phyloP scores from a whole-genome alignment of 2,113 vertebrate species.

The Mobula birostris region DNA sequence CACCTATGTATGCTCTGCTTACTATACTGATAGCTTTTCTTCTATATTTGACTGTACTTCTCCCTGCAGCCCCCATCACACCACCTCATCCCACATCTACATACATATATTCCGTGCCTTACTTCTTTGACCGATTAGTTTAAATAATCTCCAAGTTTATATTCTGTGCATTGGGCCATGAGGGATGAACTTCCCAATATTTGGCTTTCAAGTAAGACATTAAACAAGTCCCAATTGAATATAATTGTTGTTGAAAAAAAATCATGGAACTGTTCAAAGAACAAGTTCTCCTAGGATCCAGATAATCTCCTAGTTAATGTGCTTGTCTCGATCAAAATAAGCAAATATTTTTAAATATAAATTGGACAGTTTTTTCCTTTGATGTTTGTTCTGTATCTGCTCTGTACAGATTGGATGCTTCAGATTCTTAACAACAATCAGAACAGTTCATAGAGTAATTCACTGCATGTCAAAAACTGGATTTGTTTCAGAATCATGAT shows the following conservation, averaged over 20 bases:
- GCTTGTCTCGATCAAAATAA: neutral
- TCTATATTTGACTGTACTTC: too few relatives aligned
- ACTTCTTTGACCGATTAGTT: too few relatives aligned
- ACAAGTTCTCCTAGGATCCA: too few relatives aligned
- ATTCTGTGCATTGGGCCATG: too few relatives aligned
- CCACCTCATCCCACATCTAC: too few relatives aligned
- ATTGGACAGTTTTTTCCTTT: neutral
- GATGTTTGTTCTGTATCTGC: neutral
- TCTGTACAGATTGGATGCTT: neutral
- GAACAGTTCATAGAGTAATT: neutral
- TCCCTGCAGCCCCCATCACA: too few relatives aligned
- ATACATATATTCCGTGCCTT: too few relatives aligned
- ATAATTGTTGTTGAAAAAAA: neutral
- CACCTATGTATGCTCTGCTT: too few relatives aligned
- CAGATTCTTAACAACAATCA: neutral
- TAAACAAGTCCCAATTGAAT: neutral
- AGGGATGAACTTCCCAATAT: too few relatives aligned
- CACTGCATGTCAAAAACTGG: neutral
- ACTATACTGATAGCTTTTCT: too few relatives aligned
- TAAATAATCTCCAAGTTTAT: too few relatives aligned
- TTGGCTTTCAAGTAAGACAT: neutral
- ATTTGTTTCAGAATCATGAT: neutral
- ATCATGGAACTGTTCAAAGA: neutral
- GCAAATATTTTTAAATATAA: too few relatives aligned
- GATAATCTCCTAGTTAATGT: neutral